phyloP scores from a whole-genome alignment of 2,113 vertebrate species.

The Boleophthalmus pectinirostris region DNA sequence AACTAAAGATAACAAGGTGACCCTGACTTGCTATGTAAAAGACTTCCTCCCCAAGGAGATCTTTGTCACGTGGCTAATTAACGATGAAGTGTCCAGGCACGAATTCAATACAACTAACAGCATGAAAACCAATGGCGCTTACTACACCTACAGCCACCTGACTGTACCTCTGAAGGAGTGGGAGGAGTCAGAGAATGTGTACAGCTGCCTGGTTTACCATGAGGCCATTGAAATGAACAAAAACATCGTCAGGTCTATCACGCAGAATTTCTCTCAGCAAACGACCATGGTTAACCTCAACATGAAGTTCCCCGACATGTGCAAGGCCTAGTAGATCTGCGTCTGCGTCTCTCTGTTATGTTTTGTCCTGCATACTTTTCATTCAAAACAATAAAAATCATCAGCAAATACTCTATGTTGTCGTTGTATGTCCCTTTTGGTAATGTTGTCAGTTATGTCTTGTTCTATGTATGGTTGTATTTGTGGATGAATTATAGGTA shows the following conservation, averaged over 20 bases:
- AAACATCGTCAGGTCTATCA: constrained; percentile 64
- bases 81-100: constrained; percentile 42
- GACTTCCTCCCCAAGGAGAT: constrained; percentile 73
- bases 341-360: constrained; percentile 57
- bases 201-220: constrained; percentile 73
- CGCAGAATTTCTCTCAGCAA: constrained; percentile 25
- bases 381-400: constrained; percentile 65
- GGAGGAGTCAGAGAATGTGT: constrained; percentile 35
- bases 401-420: constrained; percentile 48
- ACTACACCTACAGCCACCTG: constrained; percentile 70
- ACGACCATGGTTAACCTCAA: constrained; percentile 64
- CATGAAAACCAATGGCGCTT: constrained; percentile 35
- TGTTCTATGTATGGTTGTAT: constrained; percentile 22
- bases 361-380: constrained; percentile 66
- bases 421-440: constrained; percentile 54
- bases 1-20: constrained; percentile 23
- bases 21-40: constrained; percentile 79
- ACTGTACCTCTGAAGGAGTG: constrained; percentile 29
- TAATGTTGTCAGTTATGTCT: constrained; percentile 35
- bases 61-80: constrained; percentile 72
- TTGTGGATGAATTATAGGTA: not conserved
- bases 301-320: constrained; percentile 57
- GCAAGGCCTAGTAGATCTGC: constrained; percentile 63
- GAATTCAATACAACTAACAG: constrained; percentile 46
- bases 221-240: constrained; percentile 45